Percentiles rank a stretch among this genome's conserved stretches.
phyloP scores from a whole-genome alignment of 2,113 vertebrate species.

The Nothobranchius furzeri region DNA sequence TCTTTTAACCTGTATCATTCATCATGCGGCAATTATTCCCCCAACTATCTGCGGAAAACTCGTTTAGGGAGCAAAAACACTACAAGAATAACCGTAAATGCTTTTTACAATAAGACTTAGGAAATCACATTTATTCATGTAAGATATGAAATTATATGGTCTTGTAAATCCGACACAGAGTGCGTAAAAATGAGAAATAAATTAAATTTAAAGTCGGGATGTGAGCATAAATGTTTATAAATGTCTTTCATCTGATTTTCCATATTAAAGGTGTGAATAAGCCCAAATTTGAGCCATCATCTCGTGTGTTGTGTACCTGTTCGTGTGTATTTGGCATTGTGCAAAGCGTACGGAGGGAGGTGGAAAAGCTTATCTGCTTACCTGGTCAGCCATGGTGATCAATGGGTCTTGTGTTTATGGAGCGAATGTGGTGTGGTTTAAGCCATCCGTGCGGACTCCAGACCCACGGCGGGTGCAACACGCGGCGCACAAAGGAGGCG shows the following conservation, averaged over 20 bases:
- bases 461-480: conserved; percentile 26
- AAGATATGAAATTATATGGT: no score
- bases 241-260: no score
- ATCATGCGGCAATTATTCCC: not conserved
- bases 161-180: no score
- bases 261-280: not conserved
- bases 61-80: not conserved
- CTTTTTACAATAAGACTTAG: not conserved
- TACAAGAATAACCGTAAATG: not conserved
- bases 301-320: no score
- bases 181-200: no score
- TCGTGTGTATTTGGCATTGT: conserved; percentile 9
- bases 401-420: conserved; percentile 47
- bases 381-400: conserved; percentile 79
- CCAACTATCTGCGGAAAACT: not conserved
- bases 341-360: conserved; percentile 10
- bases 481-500: conserved; percentile 48
- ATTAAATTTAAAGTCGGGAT: no score
- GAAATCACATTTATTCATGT: not conserved
- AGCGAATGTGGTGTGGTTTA: conserved; percentile 55
- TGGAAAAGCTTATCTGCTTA: conserved; percentile 46
- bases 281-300: no score
- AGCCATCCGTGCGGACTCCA: conserved; percentile 58
- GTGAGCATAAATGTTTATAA: no score
- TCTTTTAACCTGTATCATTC: not conserved